Base-by-base conservation (phyloP, 1,140 invertebrate species). In the Nasonia longicornis region DNA sequence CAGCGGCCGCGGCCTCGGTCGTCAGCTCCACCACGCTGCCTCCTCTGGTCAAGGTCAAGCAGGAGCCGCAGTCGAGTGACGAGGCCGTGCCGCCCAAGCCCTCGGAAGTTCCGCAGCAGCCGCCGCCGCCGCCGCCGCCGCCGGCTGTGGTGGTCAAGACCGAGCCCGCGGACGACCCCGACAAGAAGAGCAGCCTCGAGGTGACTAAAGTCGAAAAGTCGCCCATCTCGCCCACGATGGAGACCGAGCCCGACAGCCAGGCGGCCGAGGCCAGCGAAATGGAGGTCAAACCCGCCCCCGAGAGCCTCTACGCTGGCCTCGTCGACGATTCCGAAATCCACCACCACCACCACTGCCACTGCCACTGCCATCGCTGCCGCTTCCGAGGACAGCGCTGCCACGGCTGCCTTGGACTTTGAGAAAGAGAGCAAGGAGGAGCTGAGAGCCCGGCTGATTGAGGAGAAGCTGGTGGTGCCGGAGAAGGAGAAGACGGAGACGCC, bases 281-380 rank as follows among this genome's bases (percentile, higher is more conserved):
- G 1, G 86, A 89, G 6, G 67, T 84, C 11, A 88, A 89, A 52
- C 85, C 38, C 38, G 7, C 87, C 7, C 87, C 87, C 3, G 89
- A 90, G 20, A 88, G 83, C 72, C 84, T 90, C 2, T 91, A 91
- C n/a, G 84, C 85, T 8, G 90, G 89, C 10, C 63, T 91, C 8
- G 69, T 74, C 4, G 89, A 90, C 16, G 89, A 90, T 52, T 80
- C 88, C 0, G 90, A 91, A 79, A 89, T 90, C 26, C 8, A 87
- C 86, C 0, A 87, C 87, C 0, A 87, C 89, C 3, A 85, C 70
- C 11, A 35, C 88, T 26, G 78, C 82, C 86, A 12, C 22, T 87
- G n/a, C 52, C 87, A 2, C 52, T 87, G 2, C 82, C 12, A 2
- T 2, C 22, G 12, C 69, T 20, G 1, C 14, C 64, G 3, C 2